Conservation (phyloP, 2,797 vertebrate species). For the Arrhamphus sclerolepis region DNA sequence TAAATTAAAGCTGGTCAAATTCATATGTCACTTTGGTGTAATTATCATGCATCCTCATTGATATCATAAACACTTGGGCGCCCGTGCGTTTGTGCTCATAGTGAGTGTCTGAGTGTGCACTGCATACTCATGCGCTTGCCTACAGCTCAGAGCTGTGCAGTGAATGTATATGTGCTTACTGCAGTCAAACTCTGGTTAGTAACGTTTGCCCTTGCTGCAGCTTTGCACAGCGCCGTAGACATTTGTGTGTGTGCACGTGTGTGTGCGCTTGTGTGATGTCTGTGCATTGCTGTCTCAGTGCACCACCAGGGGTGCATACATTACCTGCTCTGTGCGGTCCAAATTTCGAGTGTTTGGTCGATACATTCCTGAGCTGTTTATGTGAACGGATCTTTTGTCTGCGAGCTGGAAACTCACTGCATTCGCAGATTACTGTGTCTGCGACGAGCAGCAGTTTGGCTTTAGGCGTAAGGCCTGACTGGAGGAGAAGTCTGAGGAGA, state of each 20-base stretch:
- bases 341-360: constrained; percentile 33
- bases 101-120: constrained; percentile 71
- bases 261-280: constrained; percentile 15
- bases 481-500: constrained; percentile 68
- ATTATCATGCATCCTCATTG: constrained; percentile 56
- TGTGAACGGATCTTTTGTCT: constrained; percentile 19
- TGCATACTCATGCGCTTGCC: constrained; percentile 77
- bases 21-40: constrained; percentile 34
- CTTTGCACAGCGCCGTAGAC: constrained; percentile 53
- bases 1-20: constrained; percentile 30
- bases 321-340: constrained; percentile 22
- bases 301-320: constrained; percentile 15
- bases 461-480: constrained; percentile 65
- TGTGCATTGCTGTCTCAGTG: constrained; percentile 24
- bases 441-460: constrained; percentile 59
- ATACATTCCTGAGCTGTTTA: constrained; percentile 28
- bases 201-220: constrained; percentile 81
- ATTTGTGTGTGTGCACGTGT: constrained; percentile 21
- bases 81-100: constrained; percentile 58
- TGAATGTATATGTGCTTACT: constrained; percentile 84
- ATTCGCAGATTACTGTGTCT: constrained; percentile 47
- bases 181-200: constrained; percentile 80
- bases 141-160: constrained; percentile 74
- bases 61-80: constrained; percentile 28
- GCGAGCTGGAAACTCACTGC: constrained; percentile 50